Percentiles rank a stretch among this genome's conserved stretches.
Evolutionary conservation across 2,113 vertebrate species (phyloP).

Genomic region (Microcebus tavaratra): DNA sequence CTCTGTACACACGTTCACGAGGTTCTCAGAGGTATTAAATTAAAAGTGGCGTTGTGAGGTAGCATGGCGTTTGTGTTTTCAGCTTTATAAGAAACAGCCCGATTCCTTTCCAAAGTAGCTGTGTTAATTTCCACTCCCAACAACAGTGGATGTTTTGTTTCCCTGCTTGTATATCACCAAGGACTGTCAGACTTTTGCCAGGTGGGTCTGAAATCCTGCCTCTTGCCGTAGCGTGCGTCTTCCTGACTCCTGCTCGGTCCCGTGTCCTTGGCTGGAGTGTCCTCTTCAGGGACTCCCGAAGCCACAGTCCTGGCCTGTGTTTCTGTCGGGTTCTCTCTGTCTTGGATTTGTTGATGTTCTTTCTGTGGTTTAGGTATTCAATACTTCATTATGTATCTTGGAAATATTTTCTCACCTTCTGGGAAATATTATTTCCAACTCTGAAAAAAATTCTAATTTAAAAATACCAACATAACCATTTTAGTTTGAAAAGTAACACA

Average conservation of each 20-base stretch:
- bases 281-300: background rate
- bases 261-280: fast-evolving
- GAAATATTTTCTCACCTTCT: background rate
- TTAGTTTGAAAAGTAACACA: background rate
- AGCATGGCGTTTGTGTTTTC: background rate
- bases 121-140: background rate
- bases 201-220: background rate
- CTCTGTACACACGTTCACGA: background rate
- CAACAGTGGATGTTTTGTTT: background rate
- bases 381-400: background rate
- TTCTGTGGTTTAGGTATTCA: background rate
- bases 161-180: background rate
- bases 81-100: background rate
- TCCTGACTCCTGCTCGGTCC: background rate
- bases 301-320: no score
- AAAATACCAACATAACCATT: background rate
- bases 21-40: background rate
- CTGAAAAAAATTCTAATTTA: background rate
- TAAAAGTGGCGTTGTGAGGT: background rate
- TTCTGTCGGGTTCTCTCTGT: background rate
- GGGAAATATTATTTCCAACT: background rate
- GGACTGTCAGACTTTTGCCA: no score
- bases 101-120: background rate
- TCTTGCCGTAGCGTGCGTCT: background rate
- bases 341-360: background rate